Conservation (phyloP, 2,113 vertebrate genomes). For the Crotalus helleri region DNA sequence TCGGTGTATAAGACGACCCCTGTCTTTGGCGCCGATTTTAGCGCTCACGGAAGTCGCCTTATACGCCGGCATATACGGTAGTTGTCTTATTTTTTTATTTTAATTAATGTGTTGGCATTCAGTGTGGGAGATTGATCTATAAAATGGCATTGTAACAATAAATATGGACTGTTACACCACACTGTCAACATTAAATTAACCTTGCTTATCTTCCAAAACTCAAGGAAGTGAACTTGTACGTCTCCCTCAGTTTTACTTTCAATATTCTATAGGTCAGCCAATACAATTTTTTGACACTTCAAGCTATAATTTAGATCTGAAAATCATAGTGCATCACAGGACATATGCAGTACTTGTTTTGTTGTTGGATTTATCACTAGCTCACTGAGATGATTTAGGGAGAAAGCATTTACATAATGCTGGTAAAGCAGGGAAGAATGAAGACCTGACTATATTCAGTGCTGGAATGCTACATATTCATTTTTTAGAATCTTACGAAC, state of each 20-base stretch:
- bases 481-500: not conserved
- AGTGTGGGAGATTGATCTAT: not conserved
- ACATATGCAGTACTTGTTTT: not conserved
- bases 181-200: not conserved
- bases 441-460: not conserved
- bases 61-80: no score
- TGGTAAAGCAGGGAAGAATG: not conserved
- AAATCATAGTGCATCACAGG: not conserved
- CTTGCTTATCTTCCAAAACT: not conserved
- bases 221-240: not conserved
- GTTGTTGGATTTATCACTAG: not conserved
- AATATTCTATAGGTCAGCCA: not conserved
- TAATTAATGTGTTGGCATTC: not conserved
- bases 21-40: no score
- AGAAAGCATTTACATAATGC: not conserved
- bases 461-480: no score
- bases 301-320: not conserved
- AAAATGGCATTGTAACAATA: not conserved
- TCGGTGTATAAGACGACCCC: no score
- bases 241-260: not conserved
- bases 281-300: not conserved
- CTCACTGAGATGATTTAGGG: not conserved
- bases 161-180: not conserved
- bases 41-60: no score
- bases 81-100: not conserved